Evolutionary conservation across 2,888 invertebrate species (phyloP).

Genomic region (Cheilosia vulpina): DNA sequence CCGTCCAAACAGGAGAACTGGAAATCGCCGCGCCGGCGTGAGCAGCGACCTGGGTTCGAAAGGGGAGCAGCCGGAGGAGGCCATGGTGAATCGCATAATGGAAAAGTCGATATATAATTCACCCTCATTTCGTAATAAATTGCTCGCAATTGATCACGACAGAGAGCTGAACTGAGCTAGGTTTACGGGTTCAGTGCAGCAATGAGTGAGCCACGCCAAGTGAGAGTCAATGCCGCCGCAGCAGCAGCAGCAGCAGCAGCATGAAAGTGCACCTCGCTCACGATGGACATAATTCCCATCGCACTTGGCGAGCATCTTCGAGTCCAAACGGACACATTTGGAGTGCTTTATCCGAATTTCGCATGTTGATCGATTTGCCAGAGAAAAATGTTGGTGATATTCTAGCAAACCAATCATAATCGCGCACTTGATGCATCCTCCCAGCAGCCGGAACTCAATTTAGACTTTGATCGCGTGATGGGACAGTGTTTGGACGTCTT

Average conservation of each 20-base stretch:
- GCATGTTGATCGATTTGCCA: constrained; percentile 16
- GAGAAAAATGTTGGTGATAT: constrained; percentile 17
- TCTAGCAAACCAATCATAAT: constrained; percentile 25
- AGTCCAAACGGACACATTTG: not conserved
- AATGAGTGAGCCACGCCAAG: constrained; percentile 40
- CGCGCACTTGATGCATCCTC: constrained; percentile 41
- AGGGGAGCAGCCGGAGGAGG: constrained; percentile 14
- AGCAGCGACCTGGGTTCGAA: constrained; percentile 13
- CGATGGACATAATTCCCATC: constrained; percentile 41
- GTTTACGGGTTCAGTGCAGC: constrained; percentile 37
- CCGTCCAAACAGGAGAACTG: constrained; percentile 28
- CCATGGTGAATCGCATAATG: constrained; percentile 67
- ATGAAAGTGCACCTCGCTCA: constrained; percentile 5
- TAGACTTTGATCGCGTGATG: constrained; percentile 59
- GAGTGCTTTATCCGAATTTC: constrained; percentile 18
- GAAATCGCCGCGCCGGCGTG: constrained; percentile 37
- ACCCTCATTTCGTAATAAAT: constrained; percentile 84
- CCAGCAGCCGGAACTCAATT: constrained; percentile 64
- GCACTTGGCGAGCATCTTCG: constrained; percentile 18
- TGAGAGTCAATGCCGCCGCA: constrained; percentile 78
- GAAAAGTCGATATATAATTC: constrained; percentile 81
- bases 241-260: constrained; percentile 11
- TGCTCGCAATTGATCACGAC: constrained; percentile 84
- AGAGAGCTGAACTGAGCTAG: constrained; percentile 76
- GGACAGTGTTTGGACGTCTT: constrained; percentile 41